Evolutionary conservation across 2,888 invertebrate genomes (phyloP), one percentile per base, ranked within the genome.

Genomic region (Lasioglossum calceatum): DNA sequence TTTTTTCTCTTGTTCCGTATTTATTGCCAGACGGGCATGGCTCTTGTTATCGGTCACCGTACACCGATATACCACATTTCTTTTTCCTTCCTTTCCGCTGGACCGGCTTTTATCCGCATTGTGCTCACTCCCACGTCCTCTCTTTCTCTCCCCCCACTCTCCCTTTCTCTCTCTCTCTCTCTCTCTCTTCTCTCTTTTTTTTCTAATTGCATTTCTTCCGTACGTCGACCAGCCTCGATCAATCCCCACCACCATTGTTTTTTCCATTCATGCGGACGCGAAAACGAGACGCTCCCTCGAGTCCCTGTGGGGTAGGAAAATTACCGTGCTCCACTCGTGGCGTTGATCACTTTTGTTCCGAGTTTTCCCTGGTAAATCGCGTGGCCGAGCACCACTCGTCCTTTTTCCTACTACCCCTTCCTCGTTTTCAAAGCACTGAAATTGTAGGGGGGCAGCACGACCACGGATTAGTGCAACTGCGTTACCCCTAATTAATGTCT

Each of bases 41-140:
- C 81, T 47, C 81, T 76, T 54, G 85, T 90, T 90, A 89, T 89
- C 89, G 89, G 89, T 89, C 89, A 89, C 78, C 78, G 77, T 47
- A 39, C 42, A 47, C n/a, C 82, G 80, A 76, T 80, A 81, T 64
- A 71, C 50, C 75, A 16, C 75, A n/a, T 27, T 58, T 16, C 44
- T 70, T 76, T 70, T 77, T 42, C 73, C 71, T 71, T 82, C 72
- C 36, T 32, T 32, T 71, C n/a, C 42, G 61, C 50, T 50, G 71
- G 50, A n/a, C 73, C 47, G 32, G 58, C 71, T 76, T 73, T 85
- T 77, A 77, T 77, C 84, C 84, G 73, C 85, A 79, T 84, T 77
- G 79, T 77, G 73, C 54, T 36, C 82, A 76, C 84, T 70, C 75
- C 75, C 77, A 32, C 78, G 14, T 27, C 47, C 75, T 71, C 77